phyloP scores from a whole-genome alignment of 2,797 vertebrate genomes.

The Enteromius afrohamiltoni region DNA sequence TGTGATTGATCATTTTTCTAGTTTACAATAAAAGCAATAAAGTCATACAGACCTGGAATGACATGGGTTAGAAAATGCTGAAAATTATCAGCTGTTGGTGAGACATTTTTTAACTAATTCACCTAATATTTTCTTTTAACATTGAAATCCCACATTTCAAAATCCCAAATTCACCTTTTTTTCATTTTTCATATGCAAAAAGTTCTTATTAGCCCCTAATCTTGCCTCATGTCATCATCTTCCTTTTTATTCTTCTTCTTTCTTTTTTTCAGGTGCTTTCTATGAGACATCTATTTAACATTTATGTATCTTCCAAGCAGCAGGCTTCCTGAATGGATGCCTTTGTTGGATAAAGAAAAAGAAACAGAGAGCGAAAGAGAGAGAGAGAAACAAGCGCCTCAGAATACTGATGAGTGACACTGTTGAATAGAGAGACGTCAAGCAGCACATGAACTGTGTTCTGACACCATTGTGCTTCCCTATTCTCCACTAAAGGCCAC shows the following conservation, averaged over 20 bases:
- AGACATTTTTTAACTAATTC: neutral
- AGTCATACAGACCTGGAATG: neutral
- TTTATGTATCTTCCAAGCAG: slow-evolving; percentile 16
- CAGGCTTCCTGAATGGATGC: slow-evolving; percentile 44
- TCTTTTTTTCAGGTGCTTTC: neutral
- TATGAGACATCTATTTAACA: slow-evolving; percentile 22
- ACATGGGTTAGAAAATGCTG: neutral
- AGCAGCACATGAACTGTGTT: slow-evolving; percentile 30
- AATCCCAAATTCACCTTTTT: too few species aligned
- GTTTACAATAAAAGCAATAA: neutral
- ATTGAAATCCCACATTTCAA: neutral
- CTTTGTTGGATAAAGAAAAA: slow-evolving; percentile 42
- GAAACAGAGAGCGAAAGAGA: slow-evolving; percentile 10
- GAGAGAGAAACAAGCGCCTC: slow-evolving; percentile 33
- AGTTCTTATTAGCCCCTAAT: neutral
- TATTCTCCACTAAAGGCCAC: slow-evolving; percentile 15
- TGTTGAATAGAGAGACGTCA: slow-evolving; percentile 20
- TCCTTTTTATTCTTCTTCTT: neutral
- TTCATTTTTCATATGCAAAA: neutral
- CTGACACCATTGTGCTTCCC: slow-evolving; percentile 32
- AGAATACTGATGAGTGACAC: slow-evolving; percentile 54
- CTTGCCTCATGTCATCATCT: neutral
- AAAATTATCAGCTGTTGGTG: neutral
- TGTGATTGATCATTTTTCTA: too few species aligned
- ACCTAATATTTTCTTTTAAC: neutral